Evolutionary conservation across 2,113 vertebrate genomes (phyloP).

Genomic region (Opisthocomus hoazin): DNA sequence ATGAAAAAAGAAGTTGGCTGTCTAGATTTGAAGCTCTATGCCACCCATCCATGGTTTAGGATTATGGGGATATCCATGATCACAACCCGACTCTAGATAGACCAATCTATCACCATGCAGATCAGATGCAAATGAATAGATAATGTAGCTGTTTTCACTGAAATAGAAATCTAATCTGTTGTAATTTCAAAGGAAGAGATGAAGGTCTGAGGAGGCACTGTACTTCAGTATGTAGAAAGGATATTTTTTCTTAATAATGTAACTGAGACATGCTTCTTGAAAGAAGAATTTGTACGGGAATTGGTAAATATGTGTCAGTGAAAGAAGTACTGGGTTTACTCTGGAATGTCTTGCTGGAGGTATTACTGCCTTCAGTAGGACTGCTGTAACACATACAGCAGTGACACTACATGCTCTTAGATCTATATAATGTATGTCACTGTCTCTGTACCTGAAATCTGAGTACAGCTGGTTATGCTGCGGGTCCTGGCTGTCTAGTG

Average conservation of each 20-base stretch:
- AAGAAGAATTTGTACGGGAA: background rate
- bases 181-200: background rate
- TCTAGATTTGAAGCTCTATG: background rate
- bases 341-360: background rate
- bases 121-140: background rate
- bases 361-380: background rate
- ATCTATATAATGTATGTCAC: background rate
- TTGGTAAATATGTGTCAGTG: background rate
- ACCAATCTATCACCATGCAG: background rate
- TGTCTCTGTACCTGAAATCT: background rate
- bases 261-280: background rate
- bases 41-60: background rate
- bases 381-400: background rate
- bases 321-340: background rate
- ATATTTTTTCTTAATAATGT: background rate
- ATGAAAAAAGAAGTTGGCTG: background rate
- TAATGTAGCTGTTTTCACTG: background rate
- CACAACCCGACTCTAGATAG: background rate
- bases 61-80: background rate
- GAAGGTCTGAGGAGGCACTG: background rate
- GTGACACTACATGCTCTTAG: background rate
- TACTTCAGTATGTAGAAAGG: background rate
- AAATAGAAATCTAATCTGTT: background rate
- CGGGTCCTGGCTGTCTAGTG: background rate
- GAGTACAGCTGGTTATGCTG: background rate